These are phyloP conservation scores for Xanthorhoe spadicearia DNA, from an alignment of 2,888 invertebrate species.

Conservation along the genomic window DNA sequence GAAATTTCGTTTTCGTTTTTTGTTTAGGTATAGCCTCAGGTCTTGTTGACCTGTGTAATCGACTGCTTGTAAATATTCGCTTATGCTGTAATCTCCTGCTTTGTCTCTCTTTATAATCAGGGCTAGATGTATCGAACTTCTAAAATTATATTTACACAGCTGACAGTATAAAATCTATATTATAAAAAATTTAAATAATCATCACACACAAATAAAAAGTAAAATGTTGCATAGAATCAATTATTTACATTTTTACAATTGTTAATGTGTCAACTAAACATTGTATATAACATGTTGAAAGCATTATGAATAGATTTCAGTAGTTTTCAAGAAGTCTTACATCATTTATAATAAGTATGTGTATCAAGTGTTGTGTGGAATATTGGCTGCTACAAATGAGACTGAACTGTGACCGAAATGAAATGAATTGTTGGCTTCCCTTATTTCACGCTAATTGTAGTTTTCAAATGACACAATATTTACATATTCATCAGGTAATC, in stretches of 20 bases:
- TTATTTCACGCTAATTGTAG: constrained; percentile 14
- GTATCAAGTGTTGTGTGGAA: constrained; percentile 32
- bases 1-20: too few species aligned
- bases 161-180: neutral
- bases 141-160: constrained; percentile 16
- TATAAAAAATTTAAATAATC: neutral
- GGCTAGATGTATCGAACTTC: constrained; percentile 14
- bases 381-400: constrained; percentile 46
- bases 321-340: constrained; percentile 7
- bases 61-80: constrained; percentile 44
- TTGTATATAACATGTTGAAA: constrained; percentile 12
- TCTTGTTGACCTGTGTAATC: constrained; percentile 32
- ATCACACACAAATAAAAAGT: neutral
- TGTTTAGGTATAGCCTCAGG: too few species aligned
- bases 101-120: constrained; percentile 37
- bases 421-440: constrained; percentile 37
- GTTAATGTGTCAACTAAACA: too few species aligned
- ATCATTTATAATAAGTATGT: constrained; percentile 21
- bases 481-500: constrained; percentile 23
- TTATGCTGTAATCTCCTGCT: constrained; percentile 30
- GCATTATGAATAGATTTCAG: constrained; percentile 1
- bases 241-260: constrained; percentile 10
- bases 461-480: constrained; percentile 18
- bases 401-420: constrained; percentile 42
- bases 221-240: neutral